Base-by-base conservation (phyloP, 2,888 invertebrate genomes). In the Bibio marci region DNA sequence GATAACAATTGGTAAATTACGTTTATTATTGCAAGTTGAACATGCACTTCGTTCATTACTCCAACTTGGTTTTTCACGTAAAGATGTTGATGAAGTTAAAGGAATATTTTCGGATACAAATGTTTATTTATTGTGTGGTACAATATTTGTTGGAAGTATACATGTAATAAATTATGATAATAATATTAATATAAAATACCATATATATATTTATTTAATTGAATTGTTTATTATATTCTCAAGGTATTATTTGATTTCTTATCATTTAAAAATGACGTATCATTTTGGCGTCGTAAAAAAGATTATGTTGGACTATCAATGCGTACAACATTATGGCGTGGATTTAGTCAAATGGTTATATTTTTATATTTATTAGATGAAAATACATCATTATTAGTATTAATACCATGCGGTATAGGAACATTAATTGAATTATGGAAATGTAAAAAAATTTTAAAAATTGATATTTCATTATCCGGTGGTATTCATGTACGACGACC, bases 221-320 rank as follows among this genome's bases (percentile, higher is more conserved):
- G 4, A 22, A 22, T 8, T 4, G 8, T 22, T 34, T 22, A 19
- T 28, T 4, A 27, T 39, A 38, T 44, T 47, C 40, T 70, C 13
- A 70, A 97, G 90, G 65, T 97, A 44, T 63, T 97, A 30, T 90
- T 98, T 55, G 97, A 98, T 59, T 90, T 97, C 55, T 66, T 98
- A 39, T 91, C 97, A 0, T 94, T 98, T 58, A 98, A 97, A 69
- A 95, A 94, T 58, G 97, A 98, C 53, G 85, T 98, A 1, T 75
- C 75, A 40, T 98, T 95, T 59, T 98, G 98, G 97, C 75, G 80
- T 41, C 71, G 74, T 15, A 79, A 86, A 53, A 73, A 74, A 25
- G 80, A 82, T 1, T 79, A 95, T 63, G 88, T 81, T 30, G 88
- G 97, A 0, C 63, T 98, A 14, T 95, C 95, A 0, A 72, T 80